A percentile compares a stretch with the other conserved stretches of the same genome.
phyloP scores from a whole-genome alignment of 1,140 invertebrate species.

The Drosophila fuyamai region DNA sequence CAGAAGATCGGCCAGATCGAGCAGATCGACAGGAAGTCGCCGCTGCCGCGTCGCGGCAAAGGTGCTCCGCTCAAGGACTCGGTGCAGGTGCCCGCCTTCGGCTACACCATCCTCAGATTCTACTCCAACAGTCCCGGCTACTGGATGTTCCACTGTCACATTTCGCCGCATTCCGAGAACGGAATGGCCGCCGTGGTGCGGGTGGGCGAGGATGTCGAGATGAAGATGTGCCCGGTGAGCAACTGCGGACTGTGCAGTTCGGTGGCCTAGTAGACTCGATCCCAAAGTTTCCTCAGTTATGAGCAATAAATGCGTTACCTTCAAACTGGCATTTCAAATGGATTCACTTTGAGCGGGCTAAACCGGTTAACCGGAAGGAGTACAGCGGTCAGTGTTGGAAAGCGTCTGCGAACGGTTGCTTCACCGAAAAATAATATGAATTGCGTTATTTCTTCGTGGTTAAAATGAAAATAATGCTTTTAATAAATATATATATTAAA shows the following conservation, averaged over 20 bases:
- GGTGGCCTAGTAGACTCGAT: constrained; percentile 26
- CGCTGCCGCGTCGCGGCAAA: constrained; percentile 54
- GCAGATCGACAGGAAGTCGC: constrained; percentile 61
- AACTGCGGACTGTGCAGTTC: constrained; percentile 79
- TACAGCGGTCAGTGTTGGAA: no score
- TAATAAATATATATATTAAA: no score
- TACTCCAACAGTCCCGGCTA: constrained; percentile 77
- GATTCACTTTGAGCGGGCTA: neutral
- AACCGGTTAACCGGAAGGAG: neutral
- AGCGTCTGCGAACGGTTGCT: no score
- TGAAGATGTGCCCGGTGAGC: constrained; percentile 83
- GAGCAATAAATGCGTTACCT: constrained; percentile 12
- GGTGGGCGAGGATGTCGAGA: constrained; percentile 84
- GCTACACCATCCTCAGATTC: constrained; percentile 79
- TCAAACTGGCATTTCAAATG: constrained; percentile 12
- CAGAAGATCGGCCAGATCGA: constrained; percentile 68
- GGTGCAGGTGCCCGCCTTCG: constrained; percentile 76
- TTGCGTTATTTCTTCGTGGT: no score
- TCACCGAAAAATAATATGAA: no score
- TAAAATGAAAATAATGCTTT: no score
- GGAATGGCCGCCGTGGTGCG: constrained; percentile 86
- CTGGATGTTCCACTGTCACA: constrained; percentile 83
- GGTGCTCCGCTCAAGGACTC: constrained; percentile 78
- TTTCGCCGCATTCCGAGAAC: constrained; percentile 86
- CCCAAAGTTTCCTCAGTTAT: neutral